These are phyloP conservation scores for Oreochromis spilurus DNA, from an alignment of 2,113 vertebrate genomes.

Conservation along the genomic window DNA sequence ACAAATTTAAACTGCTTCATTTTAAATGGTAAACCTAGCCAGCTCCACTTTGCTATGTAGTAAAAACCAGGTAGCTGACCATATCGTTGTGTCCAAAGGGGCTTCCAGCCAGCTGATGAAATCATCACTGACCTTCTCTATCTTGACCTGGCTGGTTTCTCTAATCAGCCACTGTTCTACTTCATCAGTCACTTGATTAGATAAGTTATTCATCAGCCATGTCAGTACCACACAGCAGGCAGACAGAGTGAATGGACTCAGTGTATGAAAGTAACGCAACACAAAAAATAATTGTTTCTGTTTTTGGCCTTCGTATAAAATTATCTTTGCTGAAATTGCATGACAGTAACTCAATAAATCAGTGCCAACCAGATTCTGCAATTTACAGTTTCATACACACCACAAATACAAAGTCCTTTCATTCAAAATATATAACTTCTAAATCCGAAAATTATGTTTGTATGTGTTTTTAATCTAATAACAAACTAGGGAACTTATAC, in stretches of 20 bases:
- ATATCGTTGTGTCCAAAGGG: neutral
- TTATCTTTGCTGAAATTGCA: neutral
- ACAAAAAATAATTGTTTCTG: neutral
- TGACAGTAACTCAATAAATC: neutral
- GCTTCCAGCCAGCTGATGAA: constrained; percentile 19
- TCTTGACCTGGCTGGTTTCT: constrained; percentile 8
- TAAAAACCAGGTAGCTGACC: neutral
- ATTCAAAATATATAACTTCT: neutral
- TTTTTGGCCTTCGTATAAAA: neutral
- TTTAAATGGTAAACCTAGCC: neutral
- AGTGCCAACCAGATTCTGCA: neutral
- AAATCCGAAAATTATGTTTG: neutral
- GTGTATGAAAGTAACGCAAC: neutral
- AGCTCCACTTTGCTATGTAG: neutral
- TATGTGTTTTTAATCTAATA: neutral
- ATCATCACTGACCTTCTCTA: constrained; percentile 39
- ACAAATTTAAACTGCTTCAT: neutral
- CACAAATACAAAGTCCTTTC: neutral
- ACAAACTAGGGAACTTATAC: neutral
- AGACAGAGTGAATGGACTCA: neutral
- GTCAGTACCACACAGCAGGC: neutral
- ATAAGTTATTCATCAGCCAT: constrained; percentile 37
- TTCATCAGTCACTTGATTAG: constrained; percentile 45
- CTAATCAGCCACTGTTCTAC: constrained; percentile 44
- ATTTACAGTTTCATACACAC: neutral